Evolutionary conservation across 2,888 invertebrate species (phyloP), one percentile per base, ranked within the genome.

Genomic region (Drosophila niveifrons): DNA sequence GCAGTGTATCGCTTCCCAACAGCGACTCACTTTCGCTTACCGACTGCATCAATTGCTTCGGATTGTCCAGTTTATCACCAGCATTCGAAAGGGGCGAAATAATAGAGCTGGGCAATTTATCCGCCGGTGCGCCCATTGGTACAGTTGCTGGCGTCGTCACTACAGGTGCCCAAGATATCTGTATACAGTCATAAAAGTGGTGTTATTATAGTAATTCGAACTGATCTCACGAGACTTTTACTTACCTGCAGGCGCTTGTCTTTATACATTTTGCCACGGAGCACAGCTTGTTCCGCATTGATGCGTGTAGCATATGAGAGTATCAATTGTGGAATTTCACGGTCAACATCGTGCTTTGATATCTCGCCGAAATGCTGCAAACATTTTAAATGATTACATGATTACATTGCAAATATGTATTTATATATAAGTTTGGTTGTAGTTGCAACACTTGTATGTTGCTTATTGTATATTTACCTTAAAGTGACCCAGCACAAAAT

Each of bases 401-500:
- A 23, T 6, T n/a, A n/a, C n/a, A 6, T 6, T 23, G 23, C 23
- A 23, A 23, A 23, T 6, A 23, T 23, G 23, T 23, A 6, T 23
- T 23, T 23, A 23, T 23, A 6, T 23, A 23, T 23, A 4, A 23
- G 1, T 23, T 23, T 23, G 3, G 23, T 23, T 23, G 6, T 23
- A 4, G 3, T 23, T 6, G 23, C 23, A 23, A 23, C 23, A 23
- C 23, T 6, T 23, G 6, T 23, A 23, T 23, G 23, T 23, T 23
- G 23, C 6, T 3, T 23, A 23, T 23, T 23, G 23, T 6, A 23
- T 23, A 23, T 47, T 94, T 92, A 98, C 98, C 92, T 96, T 95
- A 92, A 98, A 97, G 92, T 98, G 98, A 8, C 94, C 94, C 66
- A 97, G 92, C 41, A 98, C 94, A 39, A 96, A 95, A 29, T 96